phyloP scores from a whole-genome alignment of 2,797 vertebrate species.

The Eidolon dupreanum region DNA sequence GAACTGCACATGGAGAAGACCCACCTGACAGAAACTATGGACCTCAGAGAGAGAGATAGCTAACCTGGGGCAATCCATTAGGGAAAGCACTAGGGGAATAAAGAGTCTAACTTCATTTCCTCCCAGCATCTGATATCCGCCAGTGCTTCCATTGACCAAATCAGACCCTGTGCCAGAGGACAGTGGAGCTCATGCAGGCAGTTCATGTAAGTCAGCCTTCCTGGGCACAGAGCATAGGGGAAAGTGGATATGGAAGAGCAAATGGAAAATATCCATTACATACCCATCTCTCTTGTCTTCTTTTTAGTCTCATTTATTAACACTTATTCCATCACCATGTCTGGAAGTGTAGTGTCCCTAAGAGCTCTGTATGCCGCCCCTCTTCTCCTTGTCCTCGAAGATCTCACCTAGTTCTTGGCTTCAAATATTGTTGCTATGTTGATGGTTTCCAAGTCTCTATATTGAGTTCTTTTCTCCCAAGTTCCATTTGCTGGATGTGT shows the following conservation, averaged over 20 bases:
- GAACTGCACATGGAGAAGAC: background rate
- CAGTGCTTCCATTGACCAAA: background rate
- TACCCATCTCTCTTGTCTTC: background rate
- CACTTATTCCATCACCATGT: background rate
- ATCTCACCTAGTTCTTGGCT: background rate
- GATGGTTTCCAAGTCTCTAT: background rate
- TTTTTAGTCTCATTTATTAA: background rate
- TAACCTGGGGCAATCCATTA: background rate
- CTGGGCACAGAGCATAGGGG: background rate
- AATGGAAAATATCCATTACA: background rate
- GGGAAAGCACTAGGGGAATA: background rate
- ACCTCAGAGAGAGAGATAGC: background rate
- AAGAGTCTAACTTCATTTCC: background rate
- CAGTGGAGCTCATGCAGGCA: accelerated
- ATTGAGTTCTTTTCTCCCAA: background rate
- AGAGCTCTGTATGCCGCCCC: background rate
- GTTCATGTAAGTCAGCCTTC: background rate
- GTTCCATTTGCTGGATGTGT: background rate
- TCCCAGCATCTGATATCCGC: background rate
- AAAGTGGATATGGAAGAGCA: background rate
- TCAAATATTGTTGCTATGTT: background rate
- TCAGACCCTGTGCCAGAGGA: background rate
- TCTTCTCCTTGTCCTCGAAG: background rate
- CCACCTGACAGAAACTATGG: background rate
- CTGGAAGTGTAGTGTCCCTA: accelerated